phyloP scores from a whole-genome alignment of 2,113 vertebrate species.

The Notarius quadriscutis region DNA sequence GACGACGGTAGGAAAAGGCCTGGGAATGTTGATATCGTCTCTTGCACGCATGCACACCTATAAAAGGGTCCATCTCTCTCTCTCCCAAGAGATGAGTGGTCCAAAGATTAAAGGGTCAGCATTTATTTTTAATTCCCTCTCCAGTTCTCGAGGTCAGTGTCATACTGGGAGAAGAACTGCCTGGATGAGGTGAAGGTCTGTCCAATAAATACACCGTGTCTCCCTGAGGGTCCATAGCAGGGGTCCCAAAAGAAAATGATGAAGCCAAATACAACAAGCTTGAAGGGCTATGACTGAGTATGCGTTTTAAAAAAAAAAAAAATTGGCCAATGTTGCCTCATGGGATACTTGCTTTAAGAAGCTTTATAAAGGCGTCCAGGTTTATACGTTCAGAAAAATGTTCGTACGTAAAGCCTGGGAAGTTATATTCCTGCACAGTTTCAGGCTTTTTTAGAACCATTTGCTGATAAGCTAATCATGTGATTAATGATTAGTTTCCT shows the following conservation, averaged over 20 bases:
- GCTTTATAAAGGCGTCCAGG: neutral
- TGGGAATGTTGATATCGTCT: conserved; percentile 14
- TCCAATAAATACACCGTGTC: conserved; percentile 21
- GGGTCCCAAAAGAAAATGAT: neutral
- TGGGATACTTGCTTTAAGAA: neutral
- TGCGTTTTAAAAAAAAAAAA: neutral
- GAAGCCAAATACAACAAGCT: conserved; percentile 20
- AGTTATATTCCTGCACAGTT: neutral
- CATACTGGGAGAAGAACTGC: conserved; percentile 14
- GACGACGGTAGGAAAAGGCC: neutral
- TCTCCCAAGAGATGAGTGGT: neutral
- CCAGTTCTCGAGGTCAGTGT: neutral
- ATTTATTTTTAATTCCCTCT: conserved; percentile 33
- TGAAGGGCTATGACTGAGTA: neutral
- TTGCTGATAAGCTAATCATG: neutral
- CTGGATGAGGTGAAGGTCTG: neutral
- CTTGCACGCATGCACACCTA: neutral
- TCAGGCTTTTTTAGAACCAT: neutral
- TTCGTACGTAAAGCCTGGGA: neutral
- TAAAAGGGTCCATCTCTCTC: neutral
- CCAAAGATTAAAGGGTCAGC: neutral
- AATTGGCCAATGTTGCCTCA: neutral
- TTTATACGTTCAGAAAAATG: neutral
- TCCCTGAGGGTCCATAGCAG: neutral
- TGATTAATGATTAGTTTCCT: neutral